These are phyloP conservation scores for Sebastolobus altivelis DNA, from an alignment of 2,797 vertebrate genomes.

Conservation along the genomic window DNA sequence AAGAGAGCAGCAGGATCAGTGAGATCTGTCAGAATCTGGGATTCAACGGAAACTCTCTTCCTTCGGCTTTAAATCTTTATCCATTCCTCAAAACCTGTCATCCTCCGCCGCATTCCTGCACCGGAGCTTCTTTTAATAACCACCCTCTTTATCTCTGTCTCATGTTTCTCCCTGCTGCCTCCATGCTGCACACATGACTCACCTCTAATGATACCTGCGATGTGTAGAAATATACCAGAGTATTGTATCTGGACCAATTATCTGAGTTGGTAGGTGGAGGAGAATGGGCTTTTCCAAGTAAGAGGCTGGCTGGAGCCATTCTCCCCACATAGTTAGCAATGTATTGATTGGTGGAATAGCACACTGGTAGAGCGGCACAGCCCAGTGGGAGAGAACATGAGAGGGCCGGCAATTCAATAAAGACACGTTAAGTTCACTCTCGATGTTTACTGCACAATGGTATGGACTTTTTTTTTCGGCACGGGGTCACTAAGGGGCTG, in stretches of 20 bases:
- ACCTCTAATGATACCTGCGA: conserved; percentile 59
- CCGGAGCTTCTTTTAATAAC: conserved; percentile 68
- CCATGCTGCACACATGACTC: conserved; percentile 43
- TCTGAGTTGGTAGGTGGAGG: conserved; percentile 25
- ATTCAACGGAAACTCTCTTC: conserved; percentile 39
- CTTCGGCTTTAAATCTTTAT: conserved; percentile 53
- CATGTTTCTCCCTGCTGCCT: conserved; percentile 39
- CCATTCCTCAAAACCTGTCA: conserved; percentile 68
- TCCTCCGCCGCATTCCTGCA: conserved; percentile 54
- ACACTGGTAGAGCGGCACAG: neutral
- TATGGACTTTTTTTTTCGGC: neutral
- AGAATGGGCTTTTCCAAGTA: conserved; percentile 24
- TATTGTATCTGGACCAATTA: conserved; percentile 60
- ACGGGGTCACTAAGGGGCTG: neutral
- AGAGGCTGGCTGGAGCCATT: conserved; percentile 13
- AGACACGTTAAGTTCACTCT: conserved; percentile 22
- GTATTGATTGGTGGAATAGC: conserved; percentile 55
- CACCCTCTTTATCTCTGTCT: conserved; percentile 62
- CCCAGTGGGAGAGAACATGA: conserved; percentile 22
- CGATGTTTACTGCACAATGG: conserved; percentile 10
- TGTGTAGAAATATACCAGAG: conserved; percentile 20
- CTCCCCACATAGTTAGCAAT: conserved; percentile 24
- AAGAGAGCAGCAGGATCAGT: conserved; percentile 50
- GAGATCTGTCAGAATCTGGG: conserved; percentile 46
- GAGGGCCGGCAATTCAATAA: conserved; percentile 34